A percentile compares a stretch with the other conserved stretches of the same genome.
Conservation (phyloP, 64 coral and sea anemone species). For the Hydrozoanthus tunicans region DNA sequence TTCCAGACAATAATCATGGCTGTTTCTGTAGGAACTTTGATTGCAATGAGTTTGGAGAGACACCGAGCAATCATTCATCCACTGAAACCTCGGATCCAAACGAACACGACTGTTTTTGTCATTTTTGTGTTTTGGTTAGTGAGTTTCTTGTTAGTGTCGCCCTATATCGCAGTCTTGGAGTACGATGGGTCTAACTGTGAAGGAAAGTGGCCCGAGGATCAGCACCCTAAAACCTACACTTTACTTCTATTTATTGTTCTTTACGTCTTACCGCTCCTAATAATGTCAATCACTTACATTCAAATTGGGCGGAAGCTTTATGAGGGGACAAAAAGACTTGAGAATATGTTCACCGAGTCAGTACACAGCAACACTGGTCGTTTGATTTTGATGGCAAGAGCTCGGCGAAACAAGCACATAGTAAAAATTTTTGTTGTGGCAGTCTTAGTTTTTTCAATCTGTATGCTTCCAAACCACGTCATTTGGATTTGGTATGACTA, state of each 20-base stretch:
- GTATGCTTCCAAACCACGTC: slow-evolving; percentile 83
- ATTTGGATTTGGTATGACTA: slow-evolving; percentile 90
- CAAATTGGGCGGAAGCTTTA: slow-evolving; percentile 66
- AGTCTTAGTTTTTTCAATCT: slow-evolving; percentile 75
- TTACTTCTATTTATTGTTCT: slow-evolving; percentile 58
- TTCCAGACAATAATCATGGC: slow-evolving; percentile 85
- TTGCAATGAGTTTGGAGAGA: slow-evolving; percentile 83
- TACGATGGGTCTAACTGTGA: slow-evolving; percentile 40
- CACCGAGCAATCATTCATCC: slow-evolving; percentile 81
- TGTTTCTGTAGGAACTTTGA: slow-evolving; percentile 70
- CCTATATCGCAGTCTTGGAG: slow-evolving; percentile 68
- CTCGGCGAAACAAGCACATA: slow-evolving; percentile 66
- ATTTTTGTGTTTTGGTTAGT: slow-evolving; percentile 62
- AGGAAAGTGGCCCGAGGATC: slow-evolving; percentile 61
- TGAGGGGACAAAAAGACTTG: slow-evolving; percentile 62
- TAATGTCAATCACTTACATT: slow-evolving; percentile 64
- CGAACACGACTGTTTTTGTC: slow-evolving; percentile 33
- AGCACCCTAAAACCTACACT: slow-evolving; percentile 62
- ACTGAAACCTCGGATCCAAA: slow-evolving; percentile 67
- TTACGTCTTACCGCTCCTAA: slow-evolving; percentile 61
- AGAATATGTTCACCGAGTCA: slow-evolving; percentile 49
- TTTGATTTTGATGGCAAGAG: slow-evolving; percentile 58
- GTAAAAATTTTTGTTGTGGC: slow-evolving; percentile 88
- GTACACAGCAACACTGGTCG: slow-evolving; percentile 39
- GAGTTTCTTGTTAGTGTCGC: slow-evolving; percentile 60